phyloP scores from a whole-genome alignment of 2,888 invertebrate species.

The Muscina levida region DNA sequence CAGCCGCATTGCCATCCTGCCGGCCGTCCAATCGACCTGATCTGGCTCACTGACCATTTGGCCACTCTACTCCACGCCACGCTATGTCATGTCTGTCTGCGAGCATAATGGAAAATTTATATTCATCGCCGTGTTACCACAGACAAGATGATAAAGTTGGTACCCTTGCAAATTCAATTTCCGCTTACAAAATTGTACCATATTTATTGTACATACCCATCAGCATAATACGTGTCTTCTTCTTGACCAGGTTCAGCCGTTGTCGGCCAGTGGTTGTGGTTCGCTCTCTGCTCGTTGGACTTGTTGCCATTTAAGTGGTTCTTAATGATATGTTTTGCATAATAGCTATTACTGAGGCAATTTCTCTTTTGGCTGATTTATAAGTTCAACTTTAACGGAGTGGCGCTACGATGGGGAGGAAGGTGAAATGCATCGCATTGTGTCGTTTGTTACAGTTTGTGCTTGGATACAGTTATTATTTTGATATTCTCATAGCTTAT shows the following conservation, averaged over 20 bases:
- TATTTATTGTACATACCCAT: background rate
- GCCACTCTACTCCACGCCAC: conserved; percentile 44
- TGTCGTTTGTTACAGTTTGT: background rate
- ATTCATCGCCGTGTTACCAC: conserved; percentile 54
- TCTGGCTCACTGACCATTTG: background rate
- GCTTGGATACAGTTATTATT: no score
- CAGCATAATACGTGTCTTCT: conserved; percentile 1
- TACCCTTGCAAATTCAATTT: conserved; percentile 65
- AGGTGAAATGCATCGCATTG: no score
- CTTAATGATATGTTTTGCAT: conserved; percentile 78
- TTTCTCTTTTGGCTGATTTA: conserved; percentile 22
- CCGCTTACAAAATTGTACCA: conserved; percentile 61
- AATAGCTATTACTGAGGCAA: conserved; percentile 61
- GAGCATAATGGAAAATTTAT: conserved; percentile 57
- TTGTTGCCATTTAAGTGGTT: conserved; percentile 67
- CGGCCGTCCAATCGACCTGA: background rate
- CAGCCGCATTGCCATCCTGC: conserved; percentile 23
- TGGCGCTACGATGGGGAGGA: no score
- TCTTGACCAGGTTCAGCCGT: background rate
- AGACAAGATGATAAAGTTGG: conserved; percentile 63
- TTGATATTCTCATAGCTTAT: no score
- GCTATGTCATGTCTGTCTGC: conserved; percentile 34
- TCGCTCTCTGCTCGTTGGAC: conserved; percentile 31
- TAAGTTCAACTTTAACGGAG: background rate
- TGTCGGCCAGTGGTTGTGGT: conserved; percentile 46